phyloP scores from a whole-genome alignment of 2,888 invertebrate species.

The Aphidius colemani region DNA sequence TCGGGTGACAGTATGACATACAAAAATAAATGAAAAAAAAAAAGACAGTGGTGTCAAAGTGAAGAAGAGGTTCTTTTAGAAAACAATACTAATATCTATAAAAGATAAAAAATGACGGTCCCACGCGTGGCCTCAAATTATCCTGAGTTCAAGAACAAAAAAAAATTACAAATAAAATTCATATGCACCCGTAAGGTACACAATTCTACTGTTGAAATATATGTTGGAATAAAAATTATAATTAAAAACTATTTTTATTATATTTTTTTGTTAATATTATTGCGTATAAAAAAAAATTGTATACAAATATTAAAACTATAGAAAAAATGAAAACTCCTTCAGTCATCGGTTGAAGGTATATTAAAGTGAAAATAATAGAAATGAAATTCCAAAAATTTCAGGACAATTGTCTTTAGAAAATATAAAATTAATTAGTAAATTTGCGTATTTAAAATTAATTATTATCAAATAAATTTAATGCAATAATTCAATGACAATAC shows the following conservation, averaged over 20 bases:
- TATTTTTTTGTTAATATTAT: too few species aligned
- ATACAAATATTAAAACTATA: too few species aligned
- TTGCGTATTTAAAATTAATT: too few species aligned
- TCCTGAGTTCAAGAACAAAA: slow-evolving; percentile 47
- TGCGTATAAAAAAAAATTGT: too few species aligned
- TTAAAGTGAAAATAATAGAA: too few species aligned
- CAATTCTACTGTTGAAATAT: neutral
- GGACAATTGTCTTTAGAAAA: too few species aligned
- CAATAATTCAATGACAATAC: too few species aligned
- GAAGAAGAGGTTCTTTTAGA: neutral
- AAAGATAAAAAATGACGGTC: slow-evolving; percentile 47
- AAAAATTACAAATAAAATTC: neutral
- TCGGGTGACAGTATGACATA: slow-evolving; percentile 21
- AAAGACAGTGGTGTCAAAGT: neutral
- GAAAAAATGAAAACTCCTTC: too few species aligned
- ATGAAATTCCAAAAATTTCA: too few species aligned
- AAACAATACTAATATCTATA: slow-evolving; percentile 49
- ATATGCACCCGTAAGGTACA: neutral
- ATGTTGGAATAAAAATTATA: neutral
- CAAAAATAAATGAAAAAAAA: slow-evolving; percentile 18
- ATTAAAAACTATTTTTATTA: neutral
- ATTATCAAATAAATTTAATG: too few species aligned
- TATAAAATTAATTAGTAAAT: too few species aligned
- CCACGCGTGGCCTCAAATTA: slow-evolving; percentile 44
- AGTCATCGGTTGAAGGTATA: too few species aligned